These are phyloP conservation scores for Diplazon laetatorius DNA, from an alignment of 2,888 invertebrate genomes.

Conservation along the genomic window DNA sequence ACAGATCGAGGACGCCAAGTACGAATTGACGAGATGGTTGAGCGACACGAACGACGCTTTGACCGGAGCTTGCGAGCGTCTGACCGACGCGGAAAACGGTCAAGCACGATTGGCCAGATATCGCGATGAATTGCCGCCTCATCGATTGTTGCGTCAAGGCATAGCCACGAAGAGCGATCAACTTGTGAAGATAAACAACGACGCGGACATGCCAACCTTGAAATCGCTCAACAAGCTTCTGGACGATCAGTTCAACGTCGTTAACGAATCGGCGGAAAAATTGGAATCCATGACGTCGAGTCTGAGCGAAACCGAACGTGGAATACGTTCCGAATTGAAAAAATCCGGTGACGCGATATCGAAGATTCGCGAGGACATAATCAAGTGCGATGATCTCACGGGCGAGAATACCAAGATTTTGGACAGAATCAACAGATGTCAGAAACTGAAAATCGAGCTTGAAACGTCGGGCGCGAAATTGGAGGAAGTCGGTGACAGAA, in stretches of 20 bases:
- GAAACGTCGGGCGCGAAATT: slow-evolving; percentile 87
- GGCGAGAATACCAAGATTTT: slow-evolving; percentile 94
- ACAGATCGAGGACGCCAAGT: slow-evolving; percentile 93
- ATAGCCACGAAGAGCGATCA: slow-evolving; percentile 92
- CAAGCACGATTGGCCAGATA: slow-evolving; percentile 91
- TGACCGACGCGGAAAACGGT: slow-evolving; percentile 91
- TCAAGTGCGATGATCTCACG: slow-evolving; percentile 94
- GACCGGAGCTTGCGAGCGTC: slow-evolving; percentile 89
- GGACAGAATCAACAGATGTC: slow-evolving; percentile 90
- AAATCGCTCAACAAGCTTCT: slow-evolving; percentile 87
- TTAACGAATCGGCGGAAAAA: slow-evolving; percentile 89
- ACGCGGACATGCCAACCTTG: slow-evolving; percentile 87
- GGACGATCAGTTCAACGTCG: slow-evolving; percentile 89
- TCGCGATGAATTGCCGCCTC: slow-evolving; percentile 92
- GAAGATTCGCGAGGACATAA: slow-evolving; percentile 91
- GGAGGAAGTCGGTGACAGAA: slow-evolving; percentile 87
- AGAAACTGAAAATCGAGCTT: slow-evolving; percentile 89
- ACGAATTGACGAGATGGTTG: slow-evolving; percentile 92
- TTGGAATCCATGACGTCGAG: slow-evolving; percentile 89
- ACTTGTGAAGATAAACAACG: slow-evolving; percentile 89
- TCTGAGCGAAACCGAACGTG: slow-evolving; percentile 89
- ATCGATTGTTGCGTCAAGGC: slow-evolving; percentile 89
- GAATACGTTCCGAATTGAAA: slow-evolving; percentile 89
- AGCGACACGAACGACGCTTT: slow-evolving; percentile 91
- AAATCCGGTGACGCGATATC: slow-evolving; percentile 88